A percentile compares a stretch with the other conserved stretches of the same genome.
These are phyloP conservation scores for Trochalopteron elliotii DNA, from an alignment of 2,113 vertebrate genomes.

Conservation along the genomic window DNA sequence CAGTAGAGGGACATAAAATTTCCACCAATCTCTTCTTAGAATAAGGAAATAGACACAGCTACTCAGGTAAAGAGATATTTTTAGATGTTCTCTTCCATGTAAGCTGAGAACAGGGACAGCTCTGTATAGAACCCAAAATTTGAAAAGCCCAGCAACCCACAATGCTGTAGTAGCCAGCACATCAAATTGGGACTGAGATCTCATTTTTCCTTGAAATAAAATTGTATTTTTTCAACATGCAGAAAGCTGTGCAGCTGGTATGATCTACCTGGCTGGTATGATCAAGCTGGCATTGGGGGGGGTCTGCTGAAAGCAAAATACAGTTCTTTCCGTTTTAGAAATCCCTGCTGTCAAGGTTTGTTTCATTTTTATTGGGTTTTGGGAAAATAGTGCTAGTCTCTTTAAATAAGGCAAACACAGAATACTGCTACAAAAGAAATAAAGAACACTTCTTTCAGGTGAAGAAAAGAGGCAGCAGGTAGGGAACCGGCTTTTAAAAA, in stretches of 20 bases:
- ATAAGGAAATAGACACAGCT: slow-evolving; percentile 32
- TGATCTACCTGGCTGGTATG: background rate
- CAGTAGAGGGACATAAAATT: background rate
- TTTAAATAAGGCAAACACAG: slow-evolving; percentile 16
- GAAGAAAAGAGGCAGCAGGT: slow-evolving; percentile 2
- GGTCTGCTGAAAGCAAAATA: background rate
- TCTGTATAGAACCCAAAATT: slow-evolving; percentile 43
- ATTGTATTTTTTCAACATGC: slow-evolving; percentile 45
- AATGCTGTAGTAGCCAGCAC: background rate
- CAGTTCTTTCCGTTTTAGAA: background rate
- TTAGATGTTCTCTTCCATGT: slow-evolving; percentile 35
- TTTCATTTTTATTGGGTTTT: slow-evolving; percentile 23
- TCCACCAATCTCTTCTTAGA: slow-evolving; percentile 32
- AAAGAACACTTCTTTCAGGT: background rate
- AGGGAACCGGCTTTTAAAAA: background rate
- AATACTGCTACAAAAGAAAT: background rate
- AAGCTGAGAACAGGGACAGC: slow-evolving; percentile 52
- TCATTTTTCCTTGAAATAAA: slow-evolving; percentile 65
- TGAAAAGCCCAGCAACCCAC: background rate
- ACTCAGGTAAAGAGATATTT: slow-evolving; percentile 65
- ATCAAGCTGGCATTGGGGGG: background rate
- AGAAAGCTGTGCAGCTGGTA: slow-evolving; percentile 50
- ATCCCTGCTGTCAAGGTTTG: background rate
- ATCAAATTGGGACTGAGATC: background rate
- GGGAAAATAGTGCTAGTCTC: background rate